A percentile compares a stretch with the other conserved stretches of the same genome.
Conservation (phyloP, 1,140 invertebrate genomes). For the Drosophila biarmipes region DNA sequence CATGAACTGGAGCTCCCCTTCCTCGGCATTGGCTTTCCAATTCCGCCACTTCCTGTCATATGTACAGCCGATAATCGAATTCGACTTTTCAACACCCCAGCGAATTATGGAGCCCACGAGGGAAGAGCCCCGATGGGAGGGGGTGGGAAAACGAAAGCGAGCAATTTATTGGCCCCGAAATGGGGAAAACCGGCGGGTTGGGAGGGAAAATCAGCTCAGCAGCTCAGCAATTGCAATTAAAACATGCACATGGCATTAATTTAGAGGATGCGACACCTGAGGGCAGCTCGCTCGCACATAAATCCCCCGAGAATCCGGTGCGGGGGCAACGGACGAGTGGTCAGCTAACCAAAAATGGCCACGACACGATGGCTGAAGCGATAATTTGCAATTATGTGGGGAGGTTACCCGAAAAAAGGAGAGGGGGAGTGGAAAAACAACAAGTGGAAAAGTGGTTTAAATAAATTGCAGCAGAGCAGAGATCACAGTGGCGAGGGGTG, state of each 20-base stretch:
- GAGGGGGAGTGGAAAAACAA: slow-evolving; percentile 31
- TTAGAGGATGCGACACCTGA: slow-evolving; percentile 67
- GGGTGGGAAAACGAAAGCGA: slow-evolving; percentile 26
- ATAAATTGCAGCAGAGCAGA: slow-evolving; percentile 63
- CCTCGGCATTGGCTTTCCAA: not conserved
- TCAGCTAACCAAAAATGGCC: slow-evolving; percentile 66
- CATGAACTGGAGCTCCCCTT: slow-evolving; percentile 8
- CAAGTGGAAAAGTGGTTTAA: slow-evolving; percentile 57
- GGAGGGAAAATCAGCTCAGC: slow-evolving; percentile 48
- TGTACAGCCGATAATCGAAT: slow-evolving; percentile 59
- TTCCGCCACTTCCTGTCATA: slow-evolving; percentile 17
- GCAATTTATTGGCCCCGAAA: slow-evolving; percentile 67
- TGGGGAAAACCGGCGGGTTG: not conserved
- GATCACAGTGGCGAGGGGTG: slow-evolving; percentile 30
- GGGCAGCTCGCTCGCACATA: slow-evolving; percentile 56
- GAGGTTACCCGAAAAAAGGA: slow-evolving; percentile 18
- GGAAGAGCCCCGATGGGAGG: not conserved
- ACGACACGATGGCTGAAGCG: slow-evolving; percentile 55
- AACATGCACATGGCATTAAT: slow-evolving; percentile 77
- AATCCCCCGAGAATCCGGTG: slow-evolving; percentile 31
- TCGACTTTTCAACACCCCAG: slow-evolving; percentile 38
- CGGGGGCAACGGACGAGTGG: slow-evolving; percentile 14
- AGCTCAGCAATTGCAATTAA: slow-evolving; percentile 64
- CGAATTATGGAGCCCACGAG: slow-evolving; percentile 46
- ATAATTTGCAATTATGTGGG: slow-evolving; percentile 79